Conservation (phyloP, 2,888 invertebrate genomes). For the Tetramorium bicarinatum region DNA sequence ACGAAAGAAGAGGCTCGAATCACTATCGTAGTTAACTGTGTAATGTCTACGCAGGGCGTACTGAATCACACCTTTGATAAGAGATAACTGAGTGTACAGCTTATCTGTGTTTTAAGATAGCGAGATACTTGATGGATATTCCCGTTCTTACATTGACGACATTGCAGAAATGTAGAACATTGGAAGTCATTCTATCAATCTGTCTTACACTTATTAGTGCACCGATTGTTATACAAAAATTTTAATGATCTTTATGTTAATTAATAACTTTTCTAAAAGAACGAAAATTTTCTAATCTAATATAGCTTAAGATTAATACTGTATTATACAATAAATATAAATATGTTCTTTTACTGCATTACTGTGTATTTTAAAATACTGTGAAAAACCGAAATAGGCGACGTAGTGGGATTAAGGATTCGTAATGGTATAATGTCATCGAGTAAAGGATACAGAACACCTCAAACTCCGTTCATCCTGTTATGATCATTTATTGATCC, state of each 20-base stretch:
- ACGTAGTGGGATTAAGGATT: slow-evolving; percentile 25
- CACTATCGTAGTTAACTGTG: background rate
- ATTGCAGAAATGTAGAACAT: background rate
- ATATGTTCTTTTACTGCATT: background rate
- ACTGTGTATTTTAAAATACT: background rate
- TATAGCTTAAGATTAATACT: background rate
- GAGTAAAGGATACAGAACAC: slow-evolving; percentile 44
- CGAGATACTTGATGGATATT: slow-evolving; percentile 21
- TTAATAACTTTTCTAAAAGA: slow-evolving; percentile 3
- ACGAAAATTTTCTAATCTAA: background rate
- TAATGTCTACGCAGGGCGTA: slow-evolving; percentile 56
- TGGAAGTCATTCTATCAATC: background rate
- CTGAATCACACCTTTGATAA: slow-evolving; percentile 83
- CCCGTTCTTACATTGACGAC: background rate
- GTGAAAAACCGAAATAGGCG: too few species aligned
- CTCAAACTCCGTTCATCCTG: slow-evolving; percentile 64
- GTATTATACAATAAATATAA: background rate
- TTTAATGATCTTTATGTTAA: background rate
- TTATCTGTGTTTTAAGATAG: slow-evolving; percentile 75
- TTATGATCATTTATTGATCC: slow-evolving; percentile 80
- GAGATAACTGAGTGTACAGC: slow-evolving; percentile 72
- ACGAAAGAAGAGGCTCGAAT: background rate
- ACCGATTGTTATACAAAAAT: background rate
- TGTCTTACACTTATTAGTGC: background rate
- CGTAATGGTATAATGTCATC: slow-evolving; percentile 59